phyloP scores from a whole-genome alignment of 2,888 invertebrate species.

The Cremastobaeus sp. region DNA sequence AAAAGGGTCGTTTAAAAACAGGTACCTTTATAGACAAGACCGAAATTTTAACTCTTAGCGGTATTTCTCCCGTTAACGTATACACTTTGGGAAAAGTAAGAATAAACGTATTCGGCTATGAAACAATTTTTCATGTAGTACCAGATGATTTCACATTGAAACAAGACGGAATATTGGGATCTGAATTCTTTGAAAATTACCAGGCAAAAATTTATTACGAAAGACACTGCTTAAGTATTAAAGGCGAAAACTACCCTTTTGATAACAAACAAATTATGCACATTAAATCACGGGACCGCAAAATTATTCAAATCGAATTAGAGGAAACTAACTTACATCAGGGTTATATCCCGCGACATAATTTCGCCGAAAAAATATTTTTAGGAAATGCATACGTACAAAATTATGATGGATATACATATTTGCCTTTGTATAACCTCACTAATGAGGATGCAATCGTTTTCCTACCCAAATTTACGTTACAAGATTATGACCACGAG shows the following conservation, averaged over 20 bases:
- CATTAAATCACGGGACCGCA: not conserved
- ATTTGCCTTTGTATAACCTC: not conserved
- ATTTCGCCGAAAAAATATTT: not conserved
- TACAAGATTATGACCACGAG: not conserved
- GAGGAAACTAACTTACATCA: not conserved
- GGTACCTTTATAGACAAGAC: not conserved
- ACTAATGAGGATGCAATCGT: not conserved
- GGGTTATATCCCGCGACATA: not conserved
- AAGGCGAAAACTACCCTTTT: not conserved
- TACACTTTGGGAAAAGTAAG: conserved; percentile 2
- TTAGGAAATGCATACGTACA: not conserved
- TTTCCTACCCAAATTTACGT: not conserved
- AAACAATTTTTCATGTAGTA: not conserved
- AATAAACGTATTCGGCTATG: not conserved
- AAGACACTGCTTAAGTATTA: not conserved
- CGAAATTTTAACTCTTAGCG: not conserved
- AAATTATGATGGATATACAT: not conserved
- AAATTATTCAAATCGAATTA: not conserved
- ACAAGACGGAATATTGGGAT: conserved; percentile 7
- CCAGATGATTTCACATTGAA: not conserved
- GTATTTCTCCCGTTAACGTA: not conserved
- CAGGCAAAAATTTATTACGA: not conserved
- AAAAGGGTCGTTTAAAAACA: not conserved
- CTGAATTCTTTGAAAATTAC: conserved; percentile 2
- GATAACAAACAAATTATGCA: not conserved